Evolutionary conservation across 1,140 invertebrate genomes (phyloP).

Genomic region (Lordiphosa clarofinis): DNA sequence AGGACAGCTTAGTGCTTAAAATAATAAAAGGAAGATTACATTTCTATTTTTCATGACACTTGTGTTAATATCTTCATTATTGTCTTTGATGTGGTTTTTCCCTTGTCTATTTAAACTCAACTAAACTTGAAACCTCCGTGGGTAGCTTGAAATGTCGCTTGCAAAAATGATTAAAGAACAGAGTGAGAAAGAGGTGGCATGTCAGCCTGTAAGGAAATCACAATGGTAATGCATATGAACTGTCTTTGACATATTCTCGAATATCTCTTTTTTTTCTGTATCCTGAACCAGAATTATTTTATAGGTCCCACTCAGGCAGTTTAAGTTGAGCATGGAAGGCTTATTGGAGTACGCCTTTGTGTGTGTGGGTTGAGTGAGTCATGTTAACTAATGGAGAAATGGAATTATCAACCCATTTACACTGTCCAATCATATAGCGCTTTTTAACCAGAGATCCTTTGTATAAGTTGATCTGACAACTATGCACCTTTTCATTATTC

Average conservation of each 20-base stretch:
- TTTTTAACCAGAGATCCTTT: too few species aligned
- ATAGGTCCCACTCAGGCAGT: slow-evolving; percentile 18
- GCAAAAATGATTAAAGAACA: not conserved
- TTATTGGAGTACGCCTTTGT: slow-evolving; percentile 9
- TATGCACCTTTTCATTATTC: too few species aligned
- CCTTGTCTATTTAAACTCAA: not conserved
- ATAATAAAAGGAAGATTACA: slow-evolving; percentile 38
- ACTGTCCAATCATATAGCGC: too few species aligned
- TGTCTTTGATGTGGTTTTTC: not conserved
- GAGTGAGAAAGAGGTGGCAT: not conserved
- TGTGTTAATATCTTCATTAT: slow-evolving; percentile 39
- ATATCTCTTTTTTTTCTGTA: not conserved
- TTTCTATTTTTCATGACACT: slow-evolving; percentile 14
- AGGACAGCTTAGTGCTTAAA: slow-evolving; percentile 11
- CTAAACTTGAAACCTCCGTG: slow-evolving; percentile 18
- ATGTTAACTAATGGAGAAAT: too few species aligned
- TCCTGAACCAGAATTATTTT: not conserved
- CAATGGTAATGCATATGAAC: too few species aligned
- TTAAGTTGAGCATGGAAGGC: slow-evolving; percentile 30
- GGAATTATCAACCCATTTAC: too few species aligned
- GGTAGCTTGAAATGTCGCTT: slow-evolving; percentile 28
- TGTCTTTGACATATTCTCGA: slow-evolving; percentile 1
- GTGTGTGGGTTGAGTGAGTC: not conserved
- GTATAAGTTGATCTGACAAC: too few species aligned
- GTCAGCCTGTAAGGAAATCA: too few species aligned